These are phyloP conservation scores for Catostomus latipinnis DNA, from an alignment of 2,797 vertebrate species.

Conservation along the genomic window DNA sequence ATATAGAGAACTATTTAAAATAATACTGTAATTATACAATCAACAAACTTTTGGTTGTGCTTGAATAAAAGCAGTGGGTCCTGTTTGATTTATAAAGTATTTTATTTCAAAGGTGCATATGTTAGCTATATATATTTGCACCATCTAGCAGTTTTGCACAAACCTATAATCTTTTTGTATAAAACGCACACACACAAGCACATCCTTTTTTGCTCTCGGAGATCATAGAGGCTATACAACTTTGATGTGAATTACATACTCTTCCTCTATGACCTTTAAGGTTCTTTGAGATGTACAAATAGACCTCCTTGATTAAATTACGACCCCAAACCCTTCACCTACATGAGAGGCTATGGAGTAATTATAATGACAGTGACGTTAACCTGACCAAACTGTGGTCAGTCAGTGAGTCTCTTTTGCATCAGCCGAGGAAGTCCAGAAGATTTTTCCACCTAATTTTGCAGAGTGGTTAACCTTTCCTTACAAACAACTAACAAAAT, in stretches of 20 bases:
- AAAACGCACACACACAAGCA: neutral
- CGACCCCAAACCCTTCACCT: neutral
- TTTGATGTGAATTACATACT: neutral
- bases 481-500: slow-evolving; percentile 26
- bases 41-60: neutral
- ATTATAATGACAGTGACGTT: slow-evolving; percentile 41
- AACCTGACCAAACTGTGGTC: slow-evolving; percentile 25
- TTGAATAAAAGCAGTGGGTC: neutral
- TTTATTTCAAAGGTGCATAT: neutral
- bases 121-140: neutral
- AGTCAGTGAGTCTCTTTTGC: slow-evolving; percentile 22
- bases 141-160: slow-evolving; percentile 17
- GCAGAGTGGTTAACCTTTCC: slow-evolving; percentile 32
- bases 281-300: slow-evolving; percentile 26
- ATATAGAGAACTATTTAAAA: too few species aligned
- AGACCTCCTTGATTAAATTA: slow-evolving; percentile 9
- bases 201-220: neutral
- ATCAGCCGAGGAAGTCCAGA: slow-evolving; percentile 37
- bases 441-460: slow-evolving; percentile 30
- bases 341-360: slow-evolving; percentile 14
- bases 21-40: neutral
- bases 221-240: slow-evolving; percentile 1
- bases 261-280: slow-evolving; percentile 11
- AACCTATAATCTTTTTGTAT: neutral
- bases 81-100: neutral